Conservation (phyloP, 2,888 invertebrate species). For the Pinctada fucata region DNA sequence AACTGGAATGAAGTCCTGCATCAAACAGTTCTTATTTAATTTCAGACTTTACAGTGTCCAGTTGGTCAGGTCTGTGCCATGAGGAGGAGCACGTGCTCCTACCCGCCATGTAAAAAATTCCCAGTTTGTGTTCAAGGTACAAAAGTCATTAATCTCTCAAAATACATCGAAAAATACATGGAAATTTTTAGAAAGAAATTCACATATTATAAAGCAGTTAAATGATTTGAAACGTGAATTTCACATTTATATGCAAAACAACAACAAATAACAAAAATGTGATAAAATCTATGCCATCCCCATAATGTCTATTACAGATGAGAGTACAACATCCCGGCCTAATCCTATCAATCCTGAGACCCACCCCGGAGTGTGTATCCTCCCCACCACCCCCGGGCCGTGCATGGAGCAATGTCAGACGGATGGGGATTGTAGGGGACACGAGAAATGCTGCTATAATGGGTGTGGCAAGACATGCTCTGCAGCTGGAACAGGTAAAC, state of each 20-base stretch:
- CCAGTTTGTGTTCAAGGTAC: constrained; percentile 53
- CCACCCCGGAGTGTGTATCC: constrained; percentile 36
- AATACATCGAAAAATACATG: neutral
- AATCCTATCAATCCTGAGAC: too few species aligned
- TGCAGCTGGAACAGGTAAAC: neutral
- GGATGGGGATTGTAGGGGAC: constrained; percentile 35
- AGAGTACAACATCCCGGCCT: too few species aligned
- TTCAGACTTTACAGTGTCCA: constrained; percentile 53
- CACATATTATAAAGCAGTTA: neutral
- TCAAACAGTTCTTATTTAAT: neutral
- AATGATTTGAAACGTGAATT: neutral
- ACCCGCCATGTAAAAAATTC: constrained; percentile 55
- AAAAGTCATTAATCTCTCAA: constrained; percentile 4
- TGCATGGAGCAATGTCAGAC: constrained; percentile 37
- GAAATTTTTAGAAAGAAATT: neutral
- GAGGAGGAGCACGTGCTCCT: constrained; percentile 48
- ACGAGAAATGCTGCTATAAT: constrained; percentile 43
- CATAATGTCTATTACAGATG: too few species aligned
- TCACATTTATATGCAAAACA: neutral
- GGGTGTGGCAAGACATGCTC: constrained; percentile 42
- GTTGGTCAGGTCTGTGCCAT: constrained; percentile 47
- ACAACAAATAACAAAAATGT: neutral
- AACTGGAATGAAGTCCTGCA: neutral
- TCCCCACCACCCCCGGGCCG: constrained; percentile 25
- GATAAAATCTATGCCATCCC: too few species aligned